phyloP scores from a whole-genome alignment of 2,888 invertebrate species.

The Ommatoiulus sabulosus region DNA sequence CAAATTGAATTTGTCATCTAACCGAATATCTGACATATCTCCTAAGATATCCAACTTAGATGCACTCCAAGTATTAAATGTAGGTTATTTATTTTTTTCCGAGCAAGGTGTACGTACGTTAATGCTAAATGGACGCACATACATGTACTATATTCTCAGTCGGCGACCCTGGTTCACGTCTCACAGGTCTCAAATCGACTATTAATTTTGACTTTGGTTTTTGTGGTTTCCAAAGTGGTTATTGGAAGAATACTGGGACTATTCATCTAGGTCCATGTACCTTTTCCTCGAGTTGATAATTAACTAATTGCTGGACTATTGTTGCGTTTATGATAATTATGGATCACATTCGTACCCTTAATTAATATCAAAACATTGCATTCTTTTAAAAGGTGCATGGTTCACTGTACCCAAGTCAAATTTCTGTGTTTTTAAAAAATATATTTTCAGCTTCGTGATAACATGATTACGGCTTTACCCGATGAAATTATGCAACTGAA shows the following conservation, averaged over 20 bases:
- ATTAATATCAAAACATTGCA: too few relatives aligned
- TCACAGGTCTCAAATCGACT: background rate
- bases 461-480: slow-evolving; percentile 31
- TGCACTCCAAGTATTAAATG: slow-evolving; percentile 68
- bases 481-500: slow-evolving; percentile 28
- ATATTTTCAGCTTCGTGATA: slow-evolving; percentile 22
- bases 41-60: slow-evolving; percentile 67
- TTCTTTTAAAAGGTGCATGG: too few relatives aligned
- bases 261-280: too few relatives aligned
- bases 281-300: too few relatives aligned
- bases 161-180: background rate
- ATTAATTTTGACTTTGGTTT: too few relatives aligned
- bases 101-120: background rate
- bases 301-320: too few relatives aligned
- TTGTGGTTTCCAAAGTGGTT: too few relatives aligned
- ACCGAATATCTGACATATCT: slow-evolving; percentile 65
- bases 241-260: too few relatives aligned
- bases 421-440: slow-evolving; percentile 5
- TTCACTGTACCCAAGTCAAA: background rate
- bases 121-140: too few relatives aligned
- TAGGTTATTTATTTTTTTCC: slow-evolving; percentile 68
- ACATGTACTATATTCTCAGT: too few relatives aligned
- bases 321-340: too few relatives aligned
- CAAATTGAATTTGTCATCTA: slow-evolving; percentile 75
- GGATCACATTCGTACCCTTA: too few relatives aligned